Conservation (phyloP, 2,888 invertebrate genomes). For the Macrophya annulata region DNA sequence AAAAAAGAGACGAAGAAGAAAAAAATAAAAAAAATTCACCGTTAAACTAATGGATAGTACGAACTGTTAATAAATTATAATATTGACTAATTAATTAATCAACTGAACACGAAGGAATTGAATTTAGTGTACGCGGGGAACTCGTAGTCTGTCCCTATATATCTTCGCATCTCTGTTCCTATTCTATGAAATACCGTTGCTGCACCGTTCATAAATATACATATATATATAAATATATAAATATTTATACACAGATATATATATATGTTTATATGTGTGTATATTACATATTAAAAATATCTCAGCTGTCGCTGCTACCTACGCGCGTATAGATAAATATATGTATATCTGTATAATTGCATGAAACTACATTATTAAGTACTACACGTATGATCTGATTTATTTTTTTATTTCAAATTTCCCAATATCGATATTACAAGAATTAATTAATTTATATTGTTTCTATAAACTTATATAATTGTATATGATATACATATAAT, state of each 20-base stretch:
- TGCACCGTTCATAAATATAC: neutral
- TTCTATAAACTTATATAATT: too few species aligned
- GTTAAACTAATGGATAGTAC: constrained; percentile 21
- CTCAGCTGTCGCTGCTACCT: neutral
- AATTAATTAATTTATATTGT: too few species aligned
- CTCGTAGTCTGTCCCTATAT: constrained; percentile 71
- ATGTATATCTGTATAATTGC: neutral
- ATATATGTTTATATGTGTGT: neutral
- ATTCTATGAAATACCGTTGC: constrained; percentile 43
- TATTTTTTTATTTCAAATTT: neutral
- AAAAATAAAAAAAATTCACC: constrained; percentile 62
- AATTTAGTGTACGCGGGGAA: constrained; percentile 76
- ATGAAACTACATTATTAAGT: neutral
- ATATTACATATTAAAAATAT: neutral
- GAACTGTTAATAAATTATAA: constrained; percentile 76
- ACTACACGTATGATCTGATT: neutral
- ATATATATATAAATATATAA: constrained; percentile 47
- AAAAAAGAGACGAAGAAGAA: constrained; percentile 65
- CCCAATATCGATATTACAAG: too few species aligned
- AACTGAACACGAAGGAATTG: constrained; percentile 78
- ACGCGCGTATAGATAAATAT: constrained; percentile 30
- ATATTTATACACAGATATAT: constrained; percentile 52
- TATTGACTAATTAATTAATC: constrained; percentile 75
- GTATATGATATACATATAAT: too few species aligned
- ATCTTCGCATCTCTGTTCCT: constrained; percentile 68